Percentiles rank a stretch among this genome's conserved stretches.
Evolutionary conservation across 2,113 vertebrate genomes (phyloP).

Genomic region (Podiceps cristatus): DNA sequence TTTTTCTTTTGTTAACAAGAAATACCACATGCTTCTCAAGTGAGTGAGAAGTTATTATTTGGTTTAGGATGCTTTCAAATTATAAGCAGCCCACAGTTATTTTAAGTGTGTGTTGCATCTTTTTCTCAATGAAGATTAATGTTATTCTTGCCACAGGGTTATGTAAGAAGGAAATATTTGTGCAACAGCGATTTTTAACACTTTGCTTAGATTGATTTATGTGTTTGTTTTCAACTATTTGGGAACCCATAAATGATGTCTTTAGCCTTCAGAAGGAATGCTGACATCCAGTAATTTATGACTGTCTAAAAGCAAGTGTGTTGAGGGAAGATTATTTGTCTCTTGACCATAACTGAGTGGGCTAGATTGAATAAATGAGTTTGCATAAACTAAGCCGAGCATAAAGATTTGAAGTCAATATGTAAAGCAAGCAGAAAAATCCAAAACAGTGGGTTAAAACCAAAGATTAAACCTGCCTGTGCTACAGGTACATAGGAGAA

Average conservation of each 20-base stretch:
- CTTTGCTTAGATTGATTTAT: neutral
- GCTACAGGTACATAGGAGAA: neutral
- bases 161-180: neutral
- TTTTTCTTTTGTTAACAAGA: neutral
- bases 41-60: neutral
- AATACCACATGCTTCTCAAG: neutral
- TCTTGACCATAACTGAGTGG: neutral
- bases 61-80: neutral
- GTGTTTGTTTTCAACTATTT: slow-evolving; percentile 17
- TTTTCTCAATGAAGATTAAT: slow-evolving; percentile 24
- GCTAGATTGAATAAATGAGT: neutral
- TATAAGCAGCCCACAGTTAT: neutral
- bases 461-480: neutral
- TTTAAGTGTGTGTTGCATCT: neutral
- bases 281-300: slow-evolving; percentile 9
- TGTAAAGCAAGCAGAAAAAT: neutral
- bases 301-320: neutral
- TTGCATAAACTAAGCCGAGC: neutral
- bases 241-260: neutral
- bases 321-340: neutral
- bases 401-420: neutral
- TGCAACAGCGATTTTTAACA: neutral
- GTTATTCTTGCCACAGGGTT: neutral
- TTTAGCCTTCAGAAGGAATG: neutral
- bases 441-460: neutral